phyloP scores from a whole-genome alignment of 2,113 vertebrate genomes.

The Callospermophilus lateralis region DNA sequence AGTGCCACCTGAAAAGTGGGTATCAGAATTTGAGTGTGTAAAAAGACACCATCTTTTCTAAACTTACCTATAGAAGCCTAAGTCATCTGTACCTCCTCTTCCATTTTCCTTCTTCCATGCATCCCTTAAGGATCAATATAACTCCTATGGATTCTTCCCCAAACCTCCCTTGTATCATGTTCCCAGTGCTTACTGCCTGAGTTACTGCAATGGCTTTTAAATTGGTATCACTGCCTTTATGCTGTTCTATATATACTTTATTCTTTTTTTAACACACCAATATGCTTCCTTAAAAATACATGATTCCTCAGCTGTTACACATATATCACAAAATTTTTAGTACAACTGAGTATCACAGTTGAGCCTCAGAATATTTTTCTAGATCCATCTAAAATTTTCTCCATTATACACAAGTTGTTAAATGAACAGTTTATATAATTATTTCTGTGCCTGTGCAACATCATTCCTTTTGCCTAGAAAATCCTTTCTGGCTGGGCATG shows the following conservation, averaged over 20 bases:
- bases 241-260: not conserved
- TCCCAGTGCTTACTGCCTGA: not conserved
- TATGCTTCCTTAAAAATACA: slow-evolving; percentile 40
- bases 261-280: not conserved
- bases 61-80: not conserved
- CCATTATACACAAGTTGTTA: not conserved
- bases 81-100: not conserved
- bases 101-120: not conserved
- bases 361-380: not conserved
- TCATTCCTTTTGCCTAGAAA: not conserved
- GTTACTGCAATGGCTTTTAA: not conserved
- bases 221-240: not conserved
- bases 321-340: slow-evolving; percentile 46
- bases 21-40: not conserved
- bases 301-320: not conserved
- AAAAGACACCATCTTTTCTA: not conserved
- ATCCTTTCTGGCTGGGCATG: not conserved
- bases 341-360: not conserved
- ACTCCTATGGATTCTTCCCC: not conserved
- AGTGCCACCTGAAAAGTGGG: not conserved
- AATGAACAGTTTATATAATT: not conserved
- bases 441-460: slow-evolving; percentile 3
- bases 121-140: not conserved
- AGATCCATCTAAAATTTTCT: slow-evolving; percentile 16
- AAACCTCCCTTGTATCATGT: not conserved